Evolutionary conservation across 2,113 vertebrate species (phyloP).

Genomic region (Orcinus orca): DNA sequence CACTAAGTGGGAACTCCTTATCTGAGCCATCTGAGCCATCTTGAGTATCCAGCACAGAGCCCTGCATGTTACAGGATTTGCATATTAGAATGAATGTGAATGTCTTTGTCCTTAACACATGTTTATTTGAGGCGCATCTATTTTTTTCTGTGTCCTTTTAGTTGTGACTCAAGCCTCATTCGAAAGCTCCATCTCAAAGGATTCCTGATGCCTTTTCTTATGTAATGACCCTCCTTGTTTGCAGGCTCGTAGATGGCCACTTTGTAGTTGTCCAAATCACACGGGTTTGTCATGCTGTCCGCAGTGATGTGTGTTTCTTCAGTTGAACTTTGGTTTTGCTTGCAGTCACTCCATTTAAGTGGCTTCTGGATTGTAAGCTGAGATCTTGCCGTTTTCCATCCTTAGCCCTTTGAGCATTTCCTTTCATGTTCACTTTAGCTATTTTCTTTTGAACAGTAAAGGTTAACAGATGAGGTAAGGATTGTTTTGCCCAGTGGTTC

Average conservation of each 20-base stretch:
- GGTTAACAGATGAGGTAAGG: background rate
- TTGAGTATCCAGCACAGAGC: background rate
- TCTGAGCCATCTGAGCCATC: conserved; percentile 26
- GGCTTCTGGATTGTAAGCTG: background rate
- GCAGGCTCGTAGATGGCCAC: background rate
- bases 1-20: conserved; percentile 6
- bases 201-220: background rate
- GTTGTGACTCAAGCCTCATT: conserved; percentile 27
- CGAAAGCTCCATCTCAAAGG: background rate
- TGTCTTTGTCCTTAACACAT: conserved; percentile 41
- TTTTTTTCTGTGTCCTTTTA: conserved; percentile 31
- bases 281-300: background rate
- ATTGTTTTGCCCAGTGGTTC: background rate
- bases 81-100: background rate
- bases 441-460: background rate
- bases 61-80: background rate
- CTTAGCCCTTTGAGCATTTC: background rate
- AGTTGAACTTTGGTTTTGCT: background rate
- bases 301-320: background rate
- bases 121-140: conserved; percentile 21
- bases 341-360: background rate
- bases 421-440: conserved; percentile 13
- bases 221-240: background rate
- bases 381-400: background rate
- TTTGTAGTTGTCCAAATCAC: background rate